Percentiles rank a stretch among this genome's conserved stretches.
These are phyloP conservation scores for Valencia hispanica DNA, from an alignment of 2,797 vertebrate species.

Conservation along the genomic window DNA sequence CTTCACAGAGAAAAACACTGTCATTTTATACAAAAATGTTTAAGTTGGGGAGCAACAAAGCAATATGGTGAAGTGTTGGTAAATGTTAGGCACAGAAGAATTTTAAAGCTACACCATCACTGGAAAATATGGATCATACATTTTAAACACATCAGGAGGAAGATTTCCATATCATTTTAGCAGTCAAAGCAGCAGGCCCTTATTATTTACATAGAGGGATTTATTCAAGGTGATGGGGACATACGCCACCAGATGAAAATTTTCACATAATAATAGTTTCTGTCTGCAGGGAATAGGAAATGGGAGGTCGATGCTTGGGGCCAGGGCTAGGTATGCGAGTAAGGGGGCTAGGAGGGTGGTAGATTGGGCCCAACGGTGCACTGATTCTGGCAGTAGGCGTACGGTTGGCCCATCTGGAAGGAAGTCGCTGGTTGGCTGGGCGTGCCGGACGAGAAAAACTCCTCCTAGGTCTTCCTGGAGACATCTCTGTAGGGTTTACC, in stretches of 20 bases:
- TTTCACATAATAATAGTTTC: conserved; percentile 85
- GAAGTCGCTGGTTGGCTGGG: conserved; percentile 92
- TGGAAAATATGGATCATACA: conserved; percentile 56
- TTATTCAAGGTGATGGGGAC: conserved; percentile 11
- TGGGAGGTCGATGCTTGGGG: conserved; percentile 62
- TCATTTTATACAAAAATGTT: conserved; percentile 52
- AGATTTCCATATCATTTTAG: conserved; percentile 24
- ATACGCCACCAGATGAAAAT: conserved; percentile 35
- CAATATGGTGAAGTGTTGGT: conserved; percentile 30
- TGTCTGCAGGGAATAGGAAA: conserved; percentile 78
- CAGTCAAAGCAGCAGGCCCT: conserved; percentile 40
- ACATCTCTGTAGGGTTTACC: conserved; percentile 61
- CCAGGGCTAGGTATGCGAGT: conserved; percentile 67
- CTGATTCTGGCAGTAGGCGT: conserved; percentile 58
- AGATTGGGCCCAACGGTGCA: conserved; percentile 63
- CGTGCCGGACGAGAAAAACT: conserved; percentile 93
- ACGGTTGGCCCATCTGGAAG: conserved; percentile 92
- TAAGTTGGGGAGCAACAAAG: conserved; percentile 30
- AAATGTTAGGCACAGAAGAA: conserved; percentile 63
- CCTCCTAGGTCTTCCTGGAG: conserved; percentile 67
- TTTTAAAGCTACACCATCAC: conserved; percentile 69
- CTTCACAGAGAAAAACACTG: conserved; percentile 60
- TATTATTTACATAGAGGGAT: conserved; percentile 65
- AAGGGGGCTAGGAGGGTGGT: conserved; percentile 66
- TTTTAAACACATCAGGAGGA: conserved; percentile 28